Base-by-base conservation (phyloP, 2,797 vertebrate species). In the Bovichtus diacanthus region DNA sequence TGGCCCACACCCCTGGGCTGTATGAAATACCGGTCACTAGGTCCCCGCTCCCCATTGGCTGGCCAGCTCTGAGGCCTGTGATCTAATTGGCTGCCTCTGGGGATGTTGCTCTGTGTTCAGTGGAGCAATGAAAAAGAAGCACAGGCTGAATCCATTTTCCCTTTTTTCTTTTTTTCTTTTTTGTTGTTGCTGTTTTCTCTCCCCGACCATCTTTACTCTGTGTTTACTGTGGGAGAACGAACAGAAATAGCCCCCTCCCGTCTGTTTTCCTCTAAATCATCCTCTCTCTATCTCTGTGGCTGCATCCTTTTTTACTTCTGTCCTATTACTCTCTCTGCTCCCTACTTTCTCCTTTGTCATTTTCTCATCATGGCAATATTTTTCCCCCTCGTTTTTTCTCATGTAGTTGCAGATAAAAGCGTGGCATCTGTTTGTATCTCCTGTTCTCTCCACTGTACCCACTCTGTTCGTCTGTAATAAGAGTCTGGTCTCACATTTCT, bases 21-120 rank as follows among this genome's bases (percentile, higher is more conserved):
- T 87, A 88, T 83, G 87, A 84, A 91, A 93, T 90, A 81, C 81
- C 81, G 92, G 92, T 94, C 92, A 94, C 90, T 94, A 86, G 92
- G 94, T 90, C 91, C 87, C 62, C 1, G 76, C 86, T 76, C 59
- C 79, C 75, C 34, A 93, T 92, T 94, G 91, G 93, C 80, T 81
- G 74, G 76, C 81, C 58, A 5, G 50, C 70, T 76, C 66, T 60
- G 78, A 85, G 74, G 73, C 76, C 82, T 78, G 86, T 4, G 21
- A 65, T 89, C 74, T 87, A 56, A 94, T 84, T 94, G 91, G 93
- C 79, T 68, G 90, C 90, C 91, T 92, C 79, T 83, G 84, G 92
- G 87, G 78, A 89, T 77, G 87, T 85, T 91, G 84, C 78, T 88
- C 74, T 58, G 78, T 91, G 90, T 80, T 92, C 83, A 90, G 80